These are phyloP conservation scores for Xenopus tropicalis DNA, from an alignment of 2,113 vertebrate genomes.

Conservation along the genomic window UCB_Xtro_10.0 CM004443.2:80557501-80558000, in stretches of 20 bases:
- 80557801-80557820: too few relatives aligned
- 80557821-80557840: too few relatives aligned
- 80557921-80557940: background rate
- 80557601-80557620: background rate
- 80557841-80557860: background rate
- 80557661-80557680: background rate
- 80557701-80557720: background rate
- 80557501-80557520: background rate
- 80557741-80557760: conserved; percentile 6
- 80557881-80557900: background rate
- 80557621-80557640: too few relatives aligned
- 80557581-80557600: conserved; percentile 24
- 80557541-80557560: background rate
- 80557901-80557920: background rate
- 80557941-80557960: background rate
- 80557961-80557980: conserved; percentile 33
- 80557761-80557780: background rate
- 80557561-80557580: background rate
- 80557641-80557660: too few relatives aligned
- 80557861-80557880: background rate
- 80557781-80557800: too few relatives aligned
- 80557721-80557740: background rate
- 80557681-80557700: background rate
- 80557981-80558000: conserved; percentile 44
- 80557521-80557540: background rate